These are phyloP conservation scores for Chymomyza fuscimana DNA, from an alignment of 2,888 invertebrate species.

Conservation along the genomic window DNA sequence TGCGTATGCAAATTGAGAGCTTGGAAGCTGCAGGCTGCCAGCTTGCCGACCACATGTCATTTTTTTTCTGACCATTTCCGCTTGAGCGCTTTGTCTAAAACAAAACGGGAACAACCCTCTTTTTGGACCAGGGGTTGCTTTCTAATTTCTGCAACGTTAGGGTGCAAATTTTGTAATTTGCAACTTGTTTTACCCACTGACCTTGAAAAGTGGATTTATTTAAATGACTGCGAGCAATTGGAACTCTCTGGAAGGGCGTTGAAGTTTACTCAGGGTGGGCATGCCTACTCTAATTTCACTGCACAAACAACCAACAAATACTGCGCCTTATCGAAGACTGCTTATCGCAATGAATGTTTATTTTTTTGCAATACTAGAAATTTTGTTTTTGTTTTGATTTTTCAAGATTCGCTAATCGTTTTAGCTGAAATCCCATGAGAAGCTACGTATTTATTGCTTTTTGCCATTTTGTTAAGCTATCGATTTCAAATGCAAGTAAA, in stretches of 20 bases:
- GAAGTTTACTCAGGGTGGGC: constrained; percentile 40
- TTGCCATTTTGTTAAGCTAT: constrained; percentile 48
- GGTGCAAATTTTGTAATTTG: constrained; percentile 50
- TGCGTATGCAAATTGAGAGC: constrained; percentile 65
- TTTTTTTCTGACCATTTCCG: constrained; percentile 65
- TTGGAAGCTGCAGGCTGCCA: constrained; percentile 1
- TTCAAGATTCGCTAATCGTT: constrained; percentile 47
- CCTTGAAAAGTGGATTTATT: constrained; percentile 78
- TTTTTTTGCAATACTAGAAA: constrained; percentile 11
- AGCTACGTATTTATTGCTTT: constrained; percentile 25
- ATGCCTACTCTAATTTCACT: constrained; percentile 15
- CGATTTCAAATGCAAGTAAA: constrained; percentile 42
- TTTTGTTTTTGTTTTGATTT: constrained; percentile 46
- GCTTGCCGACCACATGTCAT: constrained; percentile 59
- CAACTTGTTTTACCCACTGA: constrained; percentile 77
- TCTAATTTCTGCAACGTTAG: constrained; percentile 25
- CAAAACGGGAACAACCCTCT: constrained; percentile 44
- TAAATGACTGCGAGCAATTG: constrained; percentile 46
- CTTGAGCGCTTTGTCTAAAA: constrained; percentile 28
- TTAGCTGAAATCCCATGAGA: constrained; percentile 49
- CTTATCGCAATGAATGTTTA: constrained; percentile 52
- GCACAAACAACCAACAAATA: constrained; percentile 27
- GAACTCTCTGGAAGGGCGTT: constrained; percentile 2
- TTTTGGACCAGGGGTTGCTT: constrained; percentile 21
- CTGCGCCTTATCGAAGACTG: constrained; percentile 49